phyloP scores from a whole-genome alignment of 2,888 invertebrate genomes.

The Gymnoscelis rufifasciata region DNA sequence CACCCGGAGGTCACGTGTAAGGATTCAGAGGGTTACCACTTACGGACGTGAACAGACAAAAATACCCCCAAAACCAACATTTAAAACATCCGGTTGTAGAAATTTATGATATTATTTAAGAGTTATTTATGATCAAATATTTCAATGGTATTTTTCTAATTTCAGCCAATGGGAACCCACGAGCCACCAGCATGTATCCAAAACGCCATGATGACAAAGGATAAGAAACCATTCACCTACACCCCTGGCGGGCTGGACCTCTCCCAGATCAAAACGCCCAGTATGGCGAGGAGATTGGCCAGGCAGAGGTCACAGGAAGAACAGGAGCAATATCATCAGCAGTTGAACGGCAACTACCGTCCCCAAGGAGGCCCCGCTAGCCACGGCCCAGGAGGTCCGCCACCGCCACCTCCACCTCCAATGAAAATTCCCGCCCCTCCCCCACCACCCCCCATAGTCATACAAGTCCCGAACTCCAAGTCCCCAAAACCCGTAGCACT shows the following conservation, averaged over 20 bases:
- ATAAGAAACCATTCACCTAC: conserved; percentile 98
- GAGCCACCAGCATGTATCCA: conserved; percentile 94
- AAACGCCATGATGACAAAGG: conserved; percentile 96
- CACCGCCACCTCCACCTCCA: conserved; percentile 72
- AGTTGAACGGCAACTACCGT: conserved; percentile 48
- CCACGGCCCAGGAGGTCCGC: conserved; percentile 34
- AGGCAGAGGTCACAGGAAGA: conserved; percentile 80
- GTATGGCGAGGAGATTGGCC: conserved; percentile 89
- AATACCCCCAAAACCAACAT: too few species aligned
- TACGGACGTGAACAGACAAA: too few species aligned
- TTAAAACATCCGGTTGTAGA: too few species aligned
- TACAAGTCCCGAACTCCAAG: conserved; percentile 66
- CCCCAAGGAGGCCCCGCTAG: conserved; percentile 38
- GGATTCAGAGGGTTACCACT: too few species aligned
- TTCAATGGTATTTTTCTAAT: conserved; percentile 31
- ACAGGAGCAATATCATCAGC: conserved; percentile 63
- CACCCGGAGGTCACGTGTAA: too few species aligned
- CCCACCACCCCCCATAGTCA: conserved; percentile 81
- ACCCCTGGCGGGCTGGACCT: conserved; percentile 95
- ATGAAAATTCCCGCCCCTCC: conserved; percentile 68
- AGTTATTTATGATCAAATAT: too few species aligned
- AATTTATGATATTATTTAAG: too few species aligned
- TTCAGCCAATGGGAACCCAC: conserved; percentile 66
- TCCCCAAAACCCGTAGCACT: conserved; percentile 75
- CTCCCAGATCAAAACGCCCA: conserved; percentile 92